Percentiles rank a stretch among this genome's conserved stretches.
phyloP scores from a whole-genome alignment of 2,888 invertebrate genomes.

The Tuberolachnus salignus region DNA sequence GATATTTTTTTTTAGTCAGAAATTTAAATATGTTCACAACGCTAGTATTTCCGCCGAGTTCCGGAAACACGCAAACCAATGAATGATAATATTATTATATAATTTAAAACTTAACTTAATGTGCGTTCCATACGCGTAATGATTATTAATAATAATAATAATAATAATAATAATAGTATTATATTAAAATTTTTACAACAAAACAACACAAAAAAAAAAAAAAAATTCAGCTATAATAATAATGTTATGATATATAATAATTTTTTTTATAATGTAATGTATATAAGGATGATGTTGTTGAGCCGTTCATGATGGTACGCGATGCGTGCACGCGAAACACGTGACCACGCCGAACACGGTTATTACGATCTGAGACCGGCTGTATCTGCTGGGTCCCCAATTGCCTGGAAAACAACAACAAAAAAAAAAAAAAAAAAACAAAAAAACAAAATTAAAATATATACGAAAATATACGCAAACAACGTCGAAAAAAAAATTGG shows the following conservation, averaged over 20 bases:
- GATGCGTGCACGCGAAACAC: slow-evolving; percentile 37
- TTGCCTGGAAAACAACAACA: slow-evolving; percentile 35
- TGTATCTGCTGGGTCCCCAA: slow-evolving; percentile 45
- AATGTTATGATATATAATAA: slow-evolving; percentile 2
- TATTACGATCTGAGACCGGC: slow-evolving; percentile 47
- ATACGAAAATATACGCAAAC: too few species aligned
- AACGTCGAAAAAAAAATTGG: neutral
- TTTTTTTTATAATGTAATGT: slow-evolving; percentile 23
- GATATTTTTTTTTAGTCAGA: too few species aligned
- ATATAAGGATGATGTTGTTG: slow-evolving; percentile 36
- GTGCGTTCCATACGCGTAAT: neutral
- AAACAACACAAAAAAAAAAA: too few species aligned
- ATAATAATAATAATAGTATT: slow-evolving; percentile 9
- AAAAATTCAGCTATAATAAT: slow-evolving; percentile 36
- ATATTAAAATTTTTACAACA: slow-evolving; percentile 36
- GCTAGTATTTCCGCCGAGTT: slow-evolving; percentile 1
- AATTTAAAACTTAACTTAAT: neutral
- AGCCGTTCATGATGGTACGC: slow-evolving; percentile 49
- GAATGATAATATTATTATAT: too few species aligned
- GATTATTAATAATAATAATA: neutral
- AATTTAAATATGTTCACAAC: slow-evolving; percentile 27
- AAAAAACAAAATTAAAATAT: too few species aligned
- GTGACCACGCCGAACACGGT: slow-evolving; percentile 44
- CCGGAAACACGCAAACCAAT: too few species aligned
- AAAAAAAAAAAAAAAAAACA: neutral